Conservation (phyloP, 2,888 invertebrate genomes). For the Halictus quadricinctus region DNA sequence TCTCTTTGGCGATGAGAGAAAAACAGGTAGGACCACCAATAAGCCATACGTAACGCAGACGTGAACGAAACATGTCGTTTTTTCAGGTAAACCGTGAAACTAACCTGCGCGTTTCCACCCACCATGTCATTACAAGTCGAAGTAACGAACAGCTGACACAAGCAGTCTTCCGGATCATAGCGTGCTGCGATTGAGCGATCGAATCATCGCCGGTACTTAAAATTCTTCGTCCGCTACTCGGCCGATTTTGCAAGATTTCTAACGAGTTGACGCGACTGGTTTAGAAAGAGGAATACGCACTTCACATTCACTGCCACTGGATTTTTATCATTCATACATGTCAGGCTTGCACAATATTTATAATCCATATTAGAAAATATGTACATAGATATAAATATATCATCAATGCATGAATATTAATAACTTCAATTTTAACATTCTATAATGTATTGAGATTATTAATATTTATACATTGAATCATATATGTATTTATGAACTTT, state of each 20-base stretch:
- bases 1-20: conserved; percentile 47
- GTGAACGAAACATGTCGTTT: conserved; percentile 33
- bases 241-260: conserved; percentile 26
- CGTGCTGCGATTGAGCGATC: conserved; percentile 20
- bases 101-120: conserved; percentile 26
- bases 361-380: not conserved
- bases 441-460: not conserved
- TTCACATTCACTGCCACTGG: not conserved
- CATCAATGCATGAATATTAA: not conserved
- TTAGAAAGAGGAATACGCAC: not conserved
- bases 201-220: conserved; percentile 8
- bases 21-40: conserved; percentile 63
- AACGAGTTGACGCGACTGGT: not conserved
- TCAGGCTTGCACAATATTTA: not conserved
- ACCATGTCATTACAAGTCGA: conserved; percentile 31
- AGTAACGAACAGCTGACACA: conserved; percentile 57
- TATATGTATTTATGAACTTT: too few relatives aligned
- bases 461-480: not conserved
- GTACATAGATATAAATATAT: not conserved
- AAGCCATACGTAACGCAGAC: conserved; percentile 50
- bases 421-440: not conserved
- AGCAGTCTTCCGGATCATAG: conserved; percentile 25
- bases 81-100: conserved; percentile 43
- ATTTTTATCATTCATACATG: not conserved
- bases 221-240: conserved; percentile 10